Percentiles rank a stretch among this genome's conserved stretches.
These are phyloP conservation scores for Isurus oxyrinchus DNA, from an alignment of 2,113 vertebrate genomes.

Conservation along the genomic window DNA sequence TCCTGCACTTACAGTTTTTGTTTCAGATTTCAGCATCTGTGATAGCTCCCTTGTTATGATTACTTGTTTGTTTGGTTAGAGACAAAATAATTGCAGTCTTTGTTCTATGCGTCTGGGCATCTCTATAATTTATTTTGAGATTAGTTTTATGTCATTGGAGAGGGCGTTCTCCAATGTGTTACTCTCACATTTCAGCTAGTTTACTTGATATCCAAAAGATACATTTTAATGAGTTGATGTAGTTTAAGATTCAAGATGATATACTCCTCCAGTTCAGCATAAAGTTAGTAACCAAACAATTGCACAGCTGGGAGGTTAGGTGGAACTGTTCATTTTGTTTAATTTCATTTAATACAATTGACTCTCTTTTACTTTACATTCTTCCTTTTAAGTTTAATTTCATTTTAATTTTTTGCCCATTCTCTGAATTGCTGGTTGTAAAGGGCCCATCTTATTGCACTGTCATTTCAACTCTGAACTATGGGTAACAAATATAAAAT, in stretches of 20 bases:
- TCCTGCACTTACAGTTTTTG: not conserved
- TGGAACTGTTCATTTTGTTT: not conserved
- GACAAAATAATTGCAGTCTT: not conserved
- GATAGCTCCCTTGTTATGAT: not conserved
- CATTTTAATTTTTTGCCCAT: not conserved
- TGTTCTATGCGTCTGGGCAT: not conserved
- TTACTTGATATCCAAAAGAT: not conserved
- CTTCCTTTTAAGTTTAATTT: not conserved
- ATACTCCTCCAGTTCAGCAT: not conserved
- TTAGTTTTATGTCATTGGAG: not conserved
- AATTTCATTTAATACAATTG: not conserved
- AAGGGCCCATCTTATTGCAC: not conserved
- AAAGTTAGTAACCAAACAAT: not conserved
- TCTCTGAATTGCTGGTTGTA: not conserved
- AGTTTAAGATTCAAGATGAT: not conserved
- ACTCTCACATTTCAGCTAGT: not conserved
- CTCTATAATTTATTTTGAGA: not conserved
- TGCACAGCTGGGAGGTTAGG: not conserved
- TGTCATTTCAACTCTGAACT: not conserved
- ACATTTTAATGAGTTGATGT: not conserved
- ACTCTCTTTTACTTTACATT: not conserved
- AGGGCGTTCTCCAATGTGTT: not conserved
- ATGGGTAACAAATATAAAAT: not conserved
- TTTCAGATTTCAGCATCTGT: not conserved
- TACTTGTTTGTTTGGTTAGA: not conserved